Base-by-base conservation (phyloP, 2,888 invertebrate species). In the Acleris cristana region DNA sequence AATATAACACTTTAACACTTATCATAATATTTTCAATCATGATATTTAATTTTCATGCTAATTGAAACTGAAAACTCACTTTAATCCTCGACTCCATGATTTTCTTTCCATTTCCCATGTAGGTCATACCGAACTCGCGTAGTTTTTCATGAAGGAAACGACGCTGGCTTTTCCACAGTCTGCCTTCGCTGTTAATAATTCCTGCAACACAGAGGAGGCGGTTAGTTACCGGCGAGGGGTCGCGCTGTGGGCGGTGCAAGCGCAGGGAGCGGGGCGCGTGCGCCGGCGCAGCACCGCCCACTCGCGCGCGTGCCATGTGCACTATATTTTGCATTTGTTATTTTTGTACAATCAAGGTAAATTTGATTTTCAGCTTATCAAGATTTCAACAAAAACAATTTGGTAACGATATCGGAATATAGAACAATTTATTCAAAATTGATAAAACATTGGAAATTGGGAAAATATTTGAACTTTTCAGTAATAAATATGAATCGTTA, bases 141-240 rank as follows among this genome's bases (percentile, higher is more conserved):
- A 98, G 93, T 76, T 97, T 96, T 75, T 97, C 96, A 83, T 98
- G 97, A 61, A 98, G 93, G 89, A 98, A 98, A 73, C 96, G 95
- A 69, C 98, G 94, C 84, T 98, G 98, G 78, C 96, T 97, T 86
- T 97, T 97, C 98, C 98, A 98, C 77, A 98, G 92, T 74, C 95
- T 95, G 70, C 98, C 98, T 74, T 96, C 96, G 77, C 97, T 96
- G 87, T 98, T 98, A 81, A 98, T 95, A 76, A 98, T 96, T 76
- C 98, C 98, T 98, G 93, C 59, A 80, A 76, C 70, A 73, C 79
- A 84, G 77, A 83, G 48, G 66, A 69, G 64, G 64, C 65, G 69
- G 57, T 69, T 54, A 64, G 69, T n/a, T 26, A 14, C 45, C 70
- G 73, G 72, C 44, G 78, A 83, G 84, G 84, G 79, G 81, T 72